These are phyloP conservation scores for Aphelenchoides bicaudatus DNA, from an alignment of 2,888 invertebrate genomes.

Conservation along the genomic window DNA sequence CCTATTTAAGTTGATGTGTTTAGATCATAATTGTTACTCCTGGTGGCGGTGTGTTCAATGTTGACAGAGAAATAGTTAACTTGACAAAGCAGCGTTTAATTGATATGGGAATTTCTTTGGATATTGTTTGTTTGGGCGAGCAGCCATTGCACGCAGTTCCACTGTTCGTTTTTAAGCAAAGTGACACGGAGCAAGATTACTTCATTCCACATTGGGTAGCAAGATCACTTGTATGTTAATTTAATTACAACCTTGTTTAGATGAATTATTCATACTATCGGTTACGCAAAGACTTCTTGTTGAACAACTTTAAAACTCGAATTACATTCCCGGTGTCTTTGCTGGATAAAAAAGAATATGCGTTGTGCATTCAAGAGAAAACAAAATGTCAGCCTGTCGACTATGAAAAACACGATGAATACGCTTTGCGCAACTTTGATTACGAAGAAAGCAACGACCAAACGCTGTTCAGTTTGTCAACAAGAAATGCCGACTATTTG, in stretches of 20 bases:
- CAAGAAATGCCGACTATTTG: slow-evolving; percentile 4
- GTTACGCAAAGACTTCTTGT: slow-evolving; percentile 37
- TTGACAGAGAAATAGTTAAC: slow-evolving; percentile 90
- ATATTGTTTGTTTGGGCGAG: slow-evolving; percentile 75
- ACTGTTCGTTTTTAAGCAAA: slow-evolving; percentile 68
- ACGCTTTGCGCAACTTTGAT: slow-evolving; percentile 14
- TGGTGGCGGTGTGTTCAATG: slow-evolving; percentile 96
- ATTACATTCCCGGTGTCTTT: slow-evolving; percentile 48
- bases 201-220: slow-evolving; percentile 60
- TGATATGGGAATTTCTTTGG: slow-evolving; percentile 75
- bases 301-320: slow-evolving; percentile 46
- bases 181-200: slow-evolving; percentile 40
- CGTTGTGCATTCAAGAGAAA: slow-evolving; percentile 16
- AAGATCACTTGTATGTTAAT: too few species aligned
- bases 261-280: slow-evolving; percentile 60
- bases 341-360: slow-evolving; percentile 27
- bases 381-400: slow-evolving; percentile 2
- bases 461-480: background rate
- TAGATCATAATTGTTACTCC: slow-evolving; percentile 84
- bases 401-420: slow-evolving; percentile 10
- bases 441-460: slow-evolving; percentile 3
- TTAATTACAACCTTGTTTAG: too few species aligned
- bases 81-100: slow-evolving; percentile 97
- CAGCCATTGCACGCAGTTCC: slow-evolving; percentile 98
- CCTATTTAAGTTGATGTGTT: slow-evolving; percentile 21